These are phyloP conservation scores for Cynopterus sphinx DNA, from an alignment of 2,797 vertebrate species.

Conservation along the genomic window DNA sequence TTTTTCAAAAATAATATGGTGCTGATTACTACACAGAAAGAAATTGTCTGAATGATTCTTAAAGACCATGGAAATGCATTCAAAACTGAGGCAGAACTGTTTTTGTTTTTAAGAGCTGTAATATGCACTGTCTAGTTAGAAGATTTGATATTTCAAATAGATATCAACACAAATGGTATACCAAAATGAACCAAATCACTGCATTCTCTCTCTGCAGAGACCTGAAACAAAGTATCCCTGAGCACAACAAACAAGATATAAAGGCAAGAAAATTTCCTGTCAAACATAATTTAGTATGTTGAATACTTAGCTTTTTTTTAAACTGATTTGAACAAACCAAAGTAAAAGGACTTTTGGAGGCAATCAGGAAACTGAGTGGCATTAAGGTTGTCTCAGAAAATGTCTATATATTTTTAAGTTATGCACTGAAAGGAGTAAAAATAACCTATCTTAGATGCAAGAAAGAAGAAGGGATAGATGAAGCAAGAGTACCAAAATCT, in stretches of 20 bases:
- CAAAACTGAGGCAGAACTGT: background rate
- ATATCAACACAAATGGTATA: background rate
- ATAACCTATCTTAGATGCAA: background rate
- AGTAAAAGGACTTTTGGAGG: background rate
- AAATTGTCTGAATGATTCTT: background rate
- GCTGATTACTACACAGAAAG: background rate
- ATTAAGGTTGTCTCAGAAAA: background rate
- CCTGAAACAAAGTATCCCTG: background rate
- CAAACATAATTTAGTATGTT: background rate
- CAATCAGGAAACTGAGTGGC: background rate
- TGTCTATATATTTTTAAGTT: background rate
- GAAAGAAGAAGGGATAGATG: background rate
- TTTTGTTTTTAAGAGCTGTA: background rate
- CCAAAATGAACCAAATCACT: background rate
- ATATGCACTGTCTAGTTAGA: background rate
- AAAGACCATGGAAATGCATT: conserved; percentile 21
- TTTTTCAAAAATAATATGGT: conserved; percentile 15
- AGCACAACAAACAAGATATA: conserved; percentile 38
- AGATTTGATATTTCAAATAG: background rate
- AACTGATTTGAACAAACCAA: background rate
- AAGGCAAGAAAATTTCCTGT: conserved; percentile 47
- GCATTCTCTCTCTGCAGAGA: background rate
- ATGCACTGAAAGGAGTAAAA: background rate
- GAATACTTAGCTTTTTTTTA: background rate
- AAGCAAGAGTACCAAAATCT: background rate